A percentile compares a stretch with the other conserved stretches of the same genome.
Evolutionary conservation across 92 coral and sea anemone genomes (phyloP).

Genomic region (Phenganax marumi): DNA sequence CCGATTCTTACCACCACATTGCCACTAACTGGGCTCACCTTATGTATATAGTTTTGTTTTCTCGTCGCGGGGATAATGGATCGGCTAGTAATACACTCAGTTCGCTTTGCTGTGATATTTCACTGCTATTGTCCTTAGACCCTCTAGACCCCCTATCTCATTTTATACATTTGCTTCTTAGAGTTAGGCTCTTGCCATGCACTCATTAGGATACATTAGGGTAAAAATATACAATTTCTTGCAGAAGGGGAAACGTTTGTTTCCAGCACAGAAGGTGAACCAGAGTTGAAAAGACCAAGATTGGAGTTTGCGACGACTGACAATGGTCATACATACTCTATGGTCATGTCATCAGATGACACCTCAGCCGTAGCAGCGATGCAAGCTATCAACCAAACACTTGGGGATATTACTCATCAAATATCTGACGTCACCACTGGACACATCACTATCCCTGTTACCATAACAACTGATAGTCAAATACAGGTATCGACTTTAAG

Average conservation of each 20-base stretch:
- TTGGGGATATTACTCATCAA: constrained; percentile 89
- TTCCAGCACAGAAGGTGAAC: constrained; percentile 61
- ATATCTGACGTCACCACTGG: constrained; percentile 81
- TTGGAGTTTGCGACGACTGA: constrained; percentile 76
- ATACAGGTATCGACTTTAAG: constrained; percentile 69
- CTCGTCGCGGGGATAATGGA: too few relatives aligned
- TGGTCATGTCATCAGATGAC: constrained; percentile 86
- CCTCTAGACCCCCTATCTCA: too few relatives aligned
- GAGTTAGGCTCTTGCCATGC: neutral
- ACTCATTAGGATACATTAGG: neutral
- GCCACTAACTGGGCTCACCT: too few relatives aligned
- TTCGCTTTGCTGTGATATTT: too few relatives aligned
- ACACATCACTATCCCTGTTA: constrained; percentile 95
- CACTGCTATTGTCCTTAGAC: too few relatives aligned
- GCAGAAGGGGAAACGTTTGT: constrained; percentile 28
- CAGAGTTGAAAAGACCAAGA: constrained; percentile 87
- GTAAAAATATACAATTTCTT: neutral
- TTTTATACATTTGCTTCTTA: too few relatives aligned
- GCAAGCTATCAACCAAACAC: constrained; percentile 88
- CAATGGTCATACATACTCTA: constrained; percentile 82
- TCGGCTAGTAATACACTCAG: too few relatives aligned
- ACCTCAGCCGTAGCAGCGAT: constrained; percentile 95
- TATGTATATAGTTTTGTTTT: too few relatives aligned
- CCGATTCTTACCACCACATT: too few relatives aligned
- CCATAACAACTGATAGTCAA: constrained; percentile 94